Evolutionary conservation across 2,113 vertebrate species (phyloP), one percentile per base, ranked within the genome.

Genomic region (Mesoclemmys tuberculata): DNA sequence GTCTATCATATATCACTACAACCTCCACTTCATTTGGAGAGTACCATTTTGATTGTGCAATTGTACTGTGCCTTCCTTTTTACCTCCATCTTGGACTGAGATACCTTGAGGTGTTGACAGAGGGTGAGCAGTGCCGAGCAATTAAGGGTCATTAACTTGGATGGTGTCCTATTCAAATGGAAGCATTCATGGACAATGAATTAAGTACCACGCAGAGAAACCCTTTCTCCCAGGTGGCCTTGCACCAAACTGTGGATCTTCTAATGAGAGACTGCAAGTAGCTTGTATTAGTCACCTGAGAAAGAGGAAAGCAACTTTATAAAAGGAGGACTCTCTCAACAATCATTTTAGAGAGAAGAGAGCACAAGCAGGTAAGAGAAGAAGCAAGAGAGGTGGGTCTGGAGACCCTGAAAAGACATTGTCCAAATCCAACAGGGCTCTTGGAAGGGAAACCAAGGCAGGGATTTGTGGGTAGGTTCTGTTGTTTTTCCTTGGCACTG

Each of bases 71-170:
- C 44, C 52, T 27, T 12, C 27, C 5, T 46, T 48, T 16, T 79
- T 46, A 16, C 7, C 1, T 1, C 27, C 3, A 21, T 8, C 38
- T 74, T 1, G 44, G 46, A 41, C 14, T 1, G 1, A 54, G n/a
- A 3, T 74, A 64, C 5, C 3, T 5, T 74, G 26, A 64, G 31
- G 6, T 64, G 31, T 35, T 64, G 64, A 74, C 71, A 46, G 5
- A 8, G 6, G 48, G 46, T n/a, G 27, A 74, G 38, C 52, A 21
- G 55, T 0, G 2, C 61, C 8, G 19, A 35, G 12, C 12, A 27
- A 2, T 3, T 31, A 4, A 26, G 29, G 56, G 41, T 51, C 18
- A 0, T 44, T 44, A 18, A 27, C 4, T 0, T 8, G 10, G 2
- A 1, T 7, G 19, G 3, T 13, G 44, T 58, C 10, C 52, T 82